These are phyloP conservation scores for Ostrea edulis DNA, from an alignment of 1,140 invertebrate species.

Conservation along the genomic window DNA sequence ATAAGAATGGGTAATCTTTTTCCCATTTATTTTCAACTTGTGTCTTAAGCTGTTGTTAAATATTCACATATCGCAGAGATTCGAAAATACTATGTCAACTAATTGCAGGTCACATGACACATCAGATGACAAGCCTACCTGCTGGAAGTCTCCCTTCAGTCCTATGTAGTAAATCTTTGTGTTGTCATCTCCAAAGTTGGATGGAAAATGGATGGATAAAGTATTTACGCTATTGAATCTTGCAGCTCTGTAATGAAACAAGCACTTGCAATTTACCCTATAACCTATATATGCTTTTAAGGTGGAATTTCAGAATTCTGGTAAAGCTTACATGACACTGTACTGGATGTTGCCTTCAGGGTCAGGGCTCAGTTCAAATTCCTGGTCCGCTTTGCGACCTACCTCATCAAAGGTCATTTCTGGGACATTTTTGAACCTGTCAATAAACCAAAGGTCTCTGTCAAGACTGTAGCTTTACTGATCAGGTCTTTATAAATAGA, in stretches of 20 bases:
- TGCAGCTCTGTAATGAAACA: conserved; percentile 85
- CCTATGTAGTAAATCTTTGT: conserved; percentile 96
- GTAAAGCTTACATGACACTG: conserved; percentile 87
- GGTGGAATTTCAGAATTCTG: not conserved
- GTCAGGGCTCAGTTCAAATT: conserved; percentile 93
- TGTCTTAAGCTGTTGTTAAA: no score
- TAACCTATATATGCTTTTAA: not conserved
- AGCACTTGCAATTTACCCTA: not conserved
- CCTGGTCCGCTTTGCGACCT: conserved; percentile 87
- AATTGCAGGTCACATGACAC: not conserved
- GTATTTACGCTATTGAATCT: conserved; percentile 94
- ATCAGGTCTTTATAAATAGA: no score
- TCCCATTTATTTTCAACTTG: no score
- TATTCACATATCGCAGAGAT: no score
- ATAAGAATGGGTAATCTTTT: no score
- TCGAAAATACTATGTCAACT: no score
- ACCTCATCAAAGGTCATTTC: conserved; percentile 96
- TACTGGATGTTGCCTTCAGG: conserved; percentile 91
- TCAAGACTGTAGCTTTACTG: no score
- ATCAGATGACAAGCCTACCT: conserved; percentile 77
- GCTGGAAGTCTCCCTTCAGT: conserved; percentile 93
- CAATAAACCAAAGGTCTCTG: conserved; percentile 27
- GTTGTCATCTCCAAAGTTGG: conserved; percentile 90
- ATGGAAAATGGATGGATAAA: conserved; percentile 92
- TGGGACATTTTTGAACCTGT: conserved; percentile 93